A percentile compares a stretch with the other conserved stretches of the same genome.
phyloP scores from a whole-genome alignment of 2,888 invertebrate genomes.

The Macrophya alboannulata region DNA sequence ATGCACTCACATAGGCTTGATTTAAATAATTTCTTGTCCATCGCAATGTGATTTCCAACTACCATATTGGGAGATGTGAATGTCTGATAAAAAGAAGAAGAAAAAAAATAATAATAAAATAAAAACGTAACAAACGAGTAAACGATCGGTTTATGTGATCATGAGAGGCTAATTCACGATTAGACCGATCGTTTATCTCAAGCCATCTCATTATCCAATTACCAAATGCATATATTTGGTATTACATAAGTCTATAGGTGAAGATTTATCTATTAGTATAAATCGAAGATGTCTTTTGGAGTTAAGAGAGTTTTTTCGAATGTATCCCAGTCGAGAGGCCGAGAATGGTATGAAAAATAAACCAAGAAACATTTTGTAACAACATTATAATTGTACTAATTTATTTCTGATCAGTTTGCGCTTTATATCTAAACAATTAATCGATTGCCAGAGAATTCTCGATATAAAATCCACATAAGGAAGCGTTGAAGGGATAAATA shows the following conservation, averaged over 20 bases:
- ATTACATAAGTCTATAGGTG: constrained; percentile 17
- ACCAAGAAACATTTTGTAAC: background rate
- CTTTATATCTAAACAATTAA: background rate
- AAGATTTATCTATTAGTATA: constrained; percentile 1
- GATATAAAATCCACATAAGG: background rate
- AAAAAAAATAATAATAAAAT: background rate
- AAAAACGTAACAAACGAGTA: background rate
- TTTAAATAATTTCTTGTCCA: background rate
- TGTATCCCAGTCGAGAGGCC: background rate
- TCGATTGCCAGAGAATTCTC: background rate
- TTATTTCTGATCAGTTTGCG: background rate
- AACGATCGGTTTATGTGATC: background rate
- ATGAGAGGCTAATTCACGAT: background rate
- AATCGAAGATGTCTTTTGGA: constrained; percentile 33
- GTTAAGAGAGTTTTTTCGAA: constrained; percentile 2
- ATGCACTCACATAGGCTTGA: background rate
- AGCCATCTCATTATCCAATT: background rate
- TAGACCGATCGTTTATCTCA: background rate
- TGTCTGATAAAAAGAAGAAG: background rate
- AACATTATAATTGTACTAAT: background rate
- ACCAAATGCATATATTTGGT: constrained; percentile 8
- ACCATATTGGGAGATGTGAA: constrained; percentile 9
- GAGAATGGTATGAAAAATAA: background rate
- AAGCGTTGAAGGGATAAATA: background rate
- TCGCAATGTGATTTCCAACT: background rate